Percentiles rank a stretch among this genome's conserved stretches.
These are phyloP conservation scores for Denticeps clupeoides DNA, from an alignment of 2,797 vertebrate genomes.

Conservation along the genomic window DNA sequence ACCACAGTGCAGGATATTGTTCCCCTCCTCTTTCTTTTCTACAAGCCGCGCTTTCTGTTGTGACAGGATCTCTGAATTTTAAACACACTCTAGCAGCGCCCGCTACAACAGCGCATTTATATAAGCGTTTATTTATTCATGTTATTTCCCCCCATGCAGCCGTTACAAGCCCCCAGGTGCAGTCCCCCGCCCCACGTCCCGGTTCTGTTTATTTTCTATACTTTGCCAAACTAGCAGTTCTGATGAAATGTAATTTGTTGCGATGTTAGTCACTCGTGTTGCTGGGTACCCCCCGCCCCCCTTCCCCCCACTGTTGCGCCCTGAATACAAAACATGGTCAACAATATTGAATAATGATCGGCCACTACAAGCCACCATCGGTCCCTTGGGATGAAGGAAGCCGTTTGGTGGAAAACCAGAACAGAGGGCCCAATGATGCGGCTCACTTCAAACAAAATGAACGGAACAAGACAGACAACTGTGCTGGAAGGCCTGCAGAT, in stretches of 20 bases:
- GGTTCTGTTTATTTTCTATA: constrained; percentile 28
- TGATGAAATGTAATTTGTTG: constrained; percentile 31
- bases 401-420: too few species aligned
- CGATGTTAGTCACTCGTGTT: constrained; percentile 23
- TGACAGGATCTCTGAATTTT: constrained; percentile 38
- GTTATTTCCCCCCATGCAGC: constrained; percentile 16
- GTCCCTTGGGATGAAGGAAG: constrained; percentile 2
- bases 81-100: constrained; percentile 21
- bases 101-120: constrained; percentile 27
- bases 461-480: too few species aligned
- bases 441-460: too few species aligned
- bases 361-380: constrained; percentile 4
- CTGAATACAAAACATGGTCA: too few species aligned
- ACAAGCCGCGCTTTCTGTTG: constrained; percentile 27
- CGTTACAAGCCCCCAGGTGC: constrained; percentile 17
- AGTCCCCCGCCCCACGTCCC: constrained; percentile 20
- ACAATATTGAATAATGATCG: constrained; percentile 25
- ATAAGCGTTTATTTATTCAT: constrained; percentile 42
- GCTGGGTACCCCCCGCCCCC: constrained; percentile 8
- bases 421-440: too few species aligned
- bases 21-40: constrained; percentile 17
- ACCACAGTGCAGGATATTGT: constrained; percentile 15
- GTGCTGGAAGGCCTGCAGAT: too few species aligned
- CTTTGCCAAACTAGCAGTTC: constrained; percentile 31
- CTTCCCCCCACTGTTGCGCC: constrained; percentile 19